Percentiles rank a stretch among this genome's conserved stretches.
These are phyloP conservation scores for Alentia gelatinosa DNA, from an alignment of 2,888 invertebrate species.

Conservation along the genomic window DNA sequence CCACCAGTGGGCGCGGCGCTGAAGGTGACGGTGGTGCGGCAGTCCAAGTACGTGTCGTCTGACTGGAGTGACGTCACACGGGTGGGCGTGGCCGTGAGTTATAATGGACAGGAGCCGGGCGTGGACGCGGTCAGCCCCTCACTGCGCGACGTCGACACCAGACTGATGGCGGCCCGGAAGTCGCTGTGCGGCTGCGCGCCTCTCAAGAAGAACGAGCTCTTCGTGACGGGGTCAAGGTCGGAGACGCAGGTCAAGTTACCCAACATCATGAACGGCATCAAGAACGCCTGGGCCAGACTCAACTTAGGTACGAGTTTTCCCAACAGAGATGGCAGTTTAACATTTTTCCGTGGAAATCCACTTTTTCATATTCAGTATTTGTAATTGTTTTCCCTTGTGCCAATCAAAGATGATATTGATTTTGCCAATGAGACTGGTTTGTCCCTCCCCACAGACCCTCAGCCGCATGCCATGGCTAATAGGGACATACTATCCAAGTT, in stretches of 20 bases:
- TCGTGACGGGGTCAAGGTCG: background rate
- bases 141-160: background rate
- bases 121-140: background rate
- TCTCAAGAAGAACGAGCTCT: background rate
- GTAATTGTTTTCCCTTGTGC: no score
- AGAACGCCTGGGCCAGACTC: background rate
- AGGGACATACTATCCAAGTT: no score
- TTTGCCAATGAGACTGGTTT: no score
- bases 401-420: no score
- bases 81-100: background rate
- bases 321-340: no score
- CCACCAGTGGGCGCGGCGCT: background rate
- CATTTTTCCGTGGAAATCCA: no score
- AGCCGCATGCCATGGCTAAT: no score
- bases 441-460: no score
- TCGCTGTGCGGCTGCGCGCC: background rate
- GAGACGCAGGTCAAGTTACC: background rate
- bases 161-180: background rate
- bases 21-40: background rate
- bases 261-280: background rate
- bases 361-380: no score
- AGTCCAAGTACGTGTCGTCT: background rate
- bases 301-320: slow-evolving; percentile 31
- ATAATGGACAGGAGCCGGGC: background rate
- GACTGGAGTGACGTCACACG: background rate